These are phyloP conservation scores for Drosophila mayri DNA, from an alignment of 1,140 invertebrate genomes.

Conservation along the genomic window DNA sequence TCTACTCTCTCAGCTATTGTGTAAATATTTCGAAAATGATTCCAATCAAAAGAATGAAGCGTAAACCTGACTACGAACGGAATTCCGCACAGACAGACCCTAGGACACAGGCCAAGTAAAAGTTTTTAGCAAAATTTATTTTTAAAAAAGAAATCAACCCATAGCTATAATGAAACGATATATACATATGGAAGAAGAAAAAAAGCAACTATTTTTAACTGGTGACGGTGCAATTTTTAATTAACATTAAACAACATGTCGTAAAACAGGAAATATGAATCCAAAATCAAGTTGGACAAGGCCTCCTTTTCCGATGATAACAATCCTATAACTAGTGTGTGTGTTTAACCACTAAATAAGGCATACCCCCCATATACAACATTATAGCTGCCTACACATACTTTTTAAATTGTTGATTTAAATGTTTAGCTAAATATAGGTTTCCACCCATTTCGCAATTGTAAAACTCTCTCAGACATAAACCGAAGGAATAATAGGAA, in stretches of 20 bases:
- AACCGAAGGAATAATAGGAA: conserved; percentile 27
- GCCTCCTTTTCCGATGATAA: conserved; percentile 30
- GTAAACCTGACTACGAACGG: conserved; percentile 45
- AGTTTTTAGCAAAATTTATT: conserved; percentile 82
- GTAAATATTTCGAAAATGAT: conserved; percentile 73
- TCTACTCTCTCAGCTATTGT: conserved; percentile 67
- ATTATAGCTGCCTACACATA: conserved; percentile 41
- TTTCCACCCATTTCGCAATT: conserved; percentile 61
- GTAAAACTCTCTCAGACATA: conserved; percentile 53
- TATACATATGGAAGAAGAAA: conserved; percentile 49
- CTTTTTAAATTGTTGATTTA: conserved; percentile 59
- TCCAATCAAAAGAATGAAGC: conserved; percentile 57
- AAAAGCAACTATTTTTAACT: conserved; percentile 73
- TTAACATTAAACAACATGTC: conserved; percentile 56
- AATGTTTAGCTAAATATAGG: conserved; percentile 77
- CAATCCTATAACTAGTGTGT: conserved; percentile 49
- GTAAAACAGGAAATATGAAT: conserved; percentile 37
- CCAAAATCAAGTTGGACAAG: conserved; percentile 52
- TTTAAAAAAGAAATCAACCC: conserved; percentile 54
- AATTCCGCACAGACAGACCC: conserved; percentile 33
- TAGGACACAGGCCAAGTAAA: conserved; percentile 73
- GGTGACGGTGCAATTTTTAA: conserved; percentile 83
- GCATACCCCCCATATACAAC: conserved; percentile 6
- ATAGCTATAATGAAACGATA: conserved; percentile 52
- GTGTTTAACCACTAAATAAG: conserved; percentile 11